Percentiles rank a stretch among this genome's conserved stretches.
Evolutionary conservation across 2,113 vertebrate species (phyloP).

Genomic region (Irena cyanogastra): DNA sequence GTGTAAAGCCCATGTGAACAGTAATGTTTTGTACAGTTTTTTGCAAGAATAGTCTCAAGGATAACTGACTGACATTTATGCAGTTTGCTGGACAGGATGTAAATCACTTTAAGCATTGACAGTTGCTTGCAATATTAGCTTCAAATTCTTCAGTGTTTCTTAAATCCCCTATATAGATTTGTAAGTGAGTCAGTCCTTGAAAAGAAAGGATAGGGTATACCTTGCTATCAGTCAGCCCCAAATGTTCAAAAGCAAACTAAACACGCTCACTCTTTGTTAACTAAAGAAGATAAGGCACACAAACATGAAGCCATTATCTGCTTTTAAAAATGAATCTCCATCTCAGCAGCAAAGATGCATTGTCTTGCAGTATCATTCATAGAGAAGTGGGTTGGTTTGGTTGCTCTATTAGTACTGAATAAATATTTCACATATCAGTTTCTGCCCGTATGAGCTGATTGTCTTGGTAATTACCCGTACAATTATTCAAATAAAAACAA

Average conservation of each 20-base stretch:
- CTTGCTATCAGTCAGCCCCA: neutral
- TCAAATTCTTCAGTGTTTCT: neutral
- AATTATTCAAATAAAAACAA: constrained; percentile 56
- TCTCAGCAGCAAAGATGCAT: neutral
- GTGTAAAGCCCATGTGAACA: neutral
- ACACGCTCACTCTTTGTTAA: neutral
- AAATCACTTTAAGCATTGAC: neutral
- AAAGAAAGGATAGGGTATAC: neutral
- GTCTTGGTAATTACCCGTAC: neutral
- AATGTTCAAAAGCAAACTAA: constrained; percentile 8
- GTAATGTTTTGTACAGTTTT: neutral
- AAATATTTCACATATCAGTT: constrained; percentile 21
- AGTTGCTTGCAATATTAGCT: neutral
- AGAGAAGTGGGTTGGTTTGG: neutral
- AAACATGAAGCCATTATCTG: constrained; percentile 4
- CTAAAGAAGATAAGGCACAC: constrained; percentile 7
- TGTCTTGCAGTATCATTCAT: neutral
- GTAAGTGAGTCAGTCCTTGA: constrained; percentile 13
- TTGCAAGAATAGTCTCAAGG: neutral
- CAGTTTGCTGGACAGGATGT: neutral
- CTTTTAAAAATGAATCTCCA: neutral
- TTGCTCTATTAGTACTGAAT: neutral
- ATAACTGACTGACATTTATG: neutral
- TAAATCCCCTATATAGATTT: neutral
- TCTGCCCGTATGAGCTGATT: neutral